A percentile compares a stretch with the other conserved stretches of the same genome.
Evolutionary conservation across 1,140 invertebrate genomes (phyloP).

Genomic region (Lepidurus couesii): DNA sequence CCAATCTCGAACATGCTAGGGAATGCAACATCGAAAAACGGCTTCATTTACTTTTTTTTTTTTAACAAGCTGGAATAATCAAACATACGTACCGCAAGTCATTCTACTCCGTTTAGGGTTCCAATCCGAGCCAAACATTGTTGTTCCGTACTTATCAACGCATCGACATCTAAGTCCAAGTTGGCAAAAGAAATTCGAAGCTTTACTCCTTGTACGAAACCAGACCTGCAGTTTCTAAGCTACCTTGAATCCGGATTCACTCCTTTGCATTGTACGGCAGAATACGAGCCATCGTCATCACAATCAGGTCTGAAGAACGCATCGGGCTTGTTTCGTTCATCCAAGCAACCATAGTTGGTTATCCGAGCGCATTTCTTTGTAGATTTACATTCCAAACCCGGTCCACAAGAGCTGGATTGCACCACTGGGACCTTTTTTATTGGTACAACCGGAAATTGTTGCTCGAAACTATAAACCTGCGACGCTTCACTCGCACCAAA

Average conservation of each 20-base stretch:
- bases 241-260: conserved; percentile 28
- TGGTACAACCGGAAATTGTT: not conserved
- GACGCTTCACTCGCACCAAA: not conserved
- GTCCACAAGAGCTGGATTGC: not conserved
- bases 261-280: conserved; percentile 33
- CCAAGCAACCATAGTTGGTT: not conserved
- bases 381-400: not conserved
- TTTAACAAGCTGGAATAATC: conserved; percentile 23
- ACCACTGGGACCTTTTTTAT: not conserved
- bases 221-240: not conserved
- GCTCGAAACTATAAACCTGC: conserved; percentile 1
- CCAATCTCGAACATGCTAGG: conserved; percentile 29
- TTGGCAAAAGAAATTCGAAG: not conserved
- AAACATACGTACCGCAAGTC: conserved; percentile 34
- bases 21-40: not conserved
- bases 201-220: not conserved
- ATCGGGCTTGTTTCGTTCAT: not conserved
- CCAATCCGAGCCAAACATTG: conserved; percentile 34
- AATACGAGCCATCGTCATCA: conserved; percentile 32
- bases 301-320: conserved; percentile 31
- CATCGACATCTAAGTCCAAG: conserved; percentile 31
- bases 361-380: not conserved
- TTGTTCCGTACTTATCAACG: conserved; percentile 28
- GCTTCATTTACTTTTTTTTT: not conserved
- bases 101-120: conserved; percentile 32